Evolutionary conservation across 2,888 invertebrate species (phyloP).

Genomic region (Neoaliturus tenellus): DNA sequence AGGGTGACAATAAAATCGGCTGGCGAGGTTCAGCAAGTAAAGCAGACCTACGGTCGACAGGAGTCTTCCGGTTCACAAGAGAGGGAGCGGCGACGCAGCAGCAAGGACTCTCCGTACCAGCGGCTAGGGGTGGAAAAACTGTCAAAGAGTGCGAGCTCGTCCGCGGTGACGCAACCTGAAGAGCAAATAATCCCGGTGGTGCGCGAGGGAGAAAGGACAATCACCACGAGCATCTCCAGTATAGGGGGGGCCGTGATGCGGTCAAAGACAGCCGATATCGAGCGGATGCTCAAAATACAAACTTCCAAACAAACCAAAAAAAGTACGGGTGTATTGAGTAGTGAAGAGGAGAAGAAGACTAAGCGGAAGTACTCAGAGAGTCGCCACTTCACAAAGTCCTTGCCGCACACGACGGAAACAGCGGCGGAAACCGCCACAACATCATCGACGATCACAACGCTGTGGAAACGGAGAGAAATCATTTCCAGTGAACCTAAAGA

Average conservation of each 20-base stretch:
- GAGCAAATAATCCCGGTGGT: constrained; percentile 54
- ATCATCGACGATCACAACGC: constrained; percentile 69
- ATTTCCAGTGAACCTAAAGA: constrained; percentile 84
- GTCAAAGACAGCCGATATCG: constrained; percentile 82
- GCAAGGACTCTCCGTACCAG: constrained; percentile 19
- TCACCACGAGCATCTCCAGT: constrained; percentile 78
- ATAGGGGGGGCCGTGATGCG: constrained; percentile 80
- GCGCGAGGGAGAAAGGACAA: constrained; percentile 57
- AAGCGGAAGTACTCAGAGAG: constrained; percentile 78
- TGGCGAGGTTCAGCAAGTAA: constrained; percentile 75
- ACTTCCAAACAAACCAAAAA: constrained; percentile 62
- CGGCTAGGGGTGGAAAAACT: constrained; percentile 55
- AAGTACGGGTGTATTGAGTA: constrained; percentile 73
- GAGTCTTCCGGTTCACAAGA: constrained; percentile 24
- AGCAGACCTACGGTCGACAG: constrained; percentile 43
- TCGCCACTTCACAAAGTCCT: constrained; percentile 77
- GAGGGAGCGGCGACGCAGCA: constrained; percentile 40
- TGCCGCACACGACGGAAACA: constrained; percentile 72
- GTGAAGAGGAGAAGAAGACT: constrained; percentile 78
- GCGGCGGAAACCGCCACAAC: constrained; percentile 55
- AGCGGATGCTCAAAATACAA: constrained; percentile 74
- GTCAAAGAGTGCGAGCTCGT: constrained; percentile 66
- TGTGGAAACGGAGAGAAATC: constrained; percentile 88
- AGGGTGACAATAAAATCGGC: constrained; percentile 80
- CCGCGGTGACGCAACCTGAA: constrained; percentile 59